Percentiles rank a stretch among this genome's conserved stretches.
Conservation (phyloP, 1,140 invertebrate species). For the Drosophila grimshawi region DNA sequence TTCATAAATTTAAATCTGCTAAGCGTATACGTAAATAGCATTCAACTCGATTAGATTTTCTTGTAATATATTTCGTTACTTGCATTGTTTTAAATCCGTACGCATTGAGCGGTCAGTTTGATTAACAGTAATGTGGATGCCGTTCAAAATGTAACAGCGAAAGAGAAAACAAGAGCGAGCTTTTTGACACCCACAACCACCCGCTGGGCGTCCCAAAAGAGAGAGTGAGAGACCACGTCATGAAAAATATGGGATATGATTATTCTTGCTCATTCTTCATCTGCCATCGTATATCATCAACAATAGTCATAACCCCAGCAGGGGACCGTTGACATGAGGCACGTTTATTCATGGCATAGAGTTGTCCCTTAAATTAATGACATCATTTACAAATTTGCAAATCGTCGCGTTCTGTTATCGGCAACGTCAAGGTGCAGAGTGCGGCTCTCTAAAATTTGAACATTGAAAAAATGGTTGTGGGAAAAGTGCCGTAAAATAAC, state of each 20-base stretch:
- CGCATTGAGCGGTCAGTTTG: slow-evolving; percentile 1
- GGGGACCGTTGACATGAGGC: slow-evolving; percentile 16
- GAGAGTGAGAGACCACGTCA: not conserved
- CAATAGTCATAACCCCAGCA: slow-evolving; percentile 33
- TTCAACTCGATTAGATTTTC: too few species aligned
- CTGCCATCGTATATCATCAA: slow-evolving; percentile 42
- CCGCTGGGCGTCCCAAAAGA: not conserved
- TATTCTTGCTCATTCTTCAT: slow-evolving; percentile 21
- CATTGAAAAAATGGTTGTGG: slow-evolving; percentile 33
- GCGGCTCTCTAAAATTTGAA: slow-evolving; percentile 39
- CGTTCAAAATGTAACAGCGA: slow-evolving; percentile 46
- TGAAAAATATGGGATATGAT: slow-evolving; percentile 16
- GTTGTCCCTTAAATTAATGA: slow-evolving; percentile 58
- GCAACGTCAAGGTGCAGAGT: slow-evolving; percentile 32
- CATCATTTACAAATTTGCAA: slow-evolving; percentile 78
- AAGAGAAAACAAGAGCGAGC: slow-evolving; percentile 62
- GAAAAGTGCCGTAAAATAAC: not conserved
- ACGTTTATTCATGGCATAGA: not conserved
- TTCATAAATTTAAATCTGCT: too few species aligned
- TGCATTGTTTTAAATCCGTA: slow-evolving; percentile 9
- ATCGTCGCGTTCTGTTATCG: slow-evolving; percentile 66
- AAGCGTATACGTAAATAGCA: too few species aligned
- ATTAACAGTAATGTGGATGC: slow-evolving; percentile 61
- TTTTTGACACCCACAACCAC: slow-evolving; percentile 26
- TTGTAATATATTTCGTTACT: not conserved